Base-by-base conservation (phyloP, 2,888 invertebrate genomes). In the Brachyptera risi region DNA sequence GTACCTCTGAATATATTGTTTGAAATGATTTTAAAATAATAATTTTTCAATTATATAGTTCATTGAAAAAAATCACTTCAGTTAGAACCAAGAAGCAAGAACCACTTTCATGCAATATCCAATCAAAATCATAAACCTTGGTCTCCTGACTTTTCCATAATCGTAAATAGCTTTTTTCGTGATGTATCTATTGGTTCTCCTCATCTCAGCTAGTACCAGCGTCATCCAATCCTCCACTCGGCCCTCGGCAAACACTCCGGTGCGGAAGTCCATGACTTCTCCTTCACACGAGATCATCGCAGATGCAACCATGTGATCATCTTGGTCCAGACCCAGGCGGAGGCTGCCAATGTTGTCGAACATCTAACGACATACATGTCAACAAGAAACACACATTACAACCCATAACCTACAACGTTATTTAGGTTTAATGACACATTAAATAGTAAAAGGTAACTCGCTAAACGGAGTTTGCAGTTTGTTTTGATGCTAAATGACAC, bases 151-250 rank as follows among this genome's bases (percentile, higher is more conserved):
- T 73, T 84, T 88, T 42, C 93, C 92, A 72, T 92, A 96, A 73
- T 89, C 86, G 75, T 85, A 92, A 66, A 96, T 85, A 19, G 93
- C 88, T 71, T 90, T 91, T 74, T 96, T 96, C 0, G 90, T 88
- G 59, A 93, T 84, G 70, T 81, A 67, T 13, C 65, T 82, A 75
- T 94, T 94, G 0, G 93, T 87, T 50, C 76, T 77, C 42, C 89
- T 82, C 95, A 96, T 96, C 76, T 95, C 94, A 2, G 74, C 78
- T 17, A 95, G 79, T 1, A 94, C 88, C 31, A 84, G 78, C 65
- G 88, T 91, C 94, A 96, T 92, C 95, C 96, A 96, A 68, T 90
- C 88, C 74, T 96, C 96, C 1, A 95, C 90, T 66, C 88, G 84
- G 0, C 92, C 92, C 68, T 89, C 87, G 0, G 90, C 87, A 58